Percentiles rank a stretch among this genome's conserved stretches.
phyloP scores from a whole-genome alignment of 2,113 vertebrate species.

The Leptosomus discolor region DNA sequence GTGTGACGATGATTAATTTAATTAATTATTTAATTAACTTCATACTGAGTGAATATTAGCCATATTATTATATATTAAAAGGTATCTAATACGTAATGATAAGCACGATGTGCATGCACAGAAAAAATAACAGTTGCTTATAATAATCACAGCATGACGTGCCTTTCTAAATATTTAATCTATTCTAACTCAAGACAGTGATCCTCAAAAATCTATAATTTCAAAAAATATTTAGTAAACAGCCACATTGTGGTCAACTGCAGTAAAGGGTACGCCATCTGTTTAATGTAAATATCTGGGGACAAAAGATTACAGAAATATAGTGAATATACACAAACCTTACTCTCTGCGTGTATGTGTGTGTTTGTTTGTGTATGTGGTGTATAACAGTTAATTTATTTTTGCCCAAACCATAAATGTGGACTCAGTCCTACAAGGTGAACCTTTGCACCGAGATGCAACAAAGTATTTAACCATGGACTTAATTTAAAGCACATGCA shows the following conservation, averaged over 20 bases:
- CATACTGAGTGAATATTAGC: conserved; percentile 17
- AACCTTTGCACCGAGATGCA: neutral
- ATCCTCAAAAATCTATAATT: conserved; percentile 74
- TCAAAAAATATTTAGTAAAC: conserved; percentile 75
- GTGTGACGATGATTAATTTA: conserved; percentile 11
- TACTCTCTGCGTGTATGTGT: neutral
- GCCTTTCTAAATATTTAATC: conserved; percentile 64
- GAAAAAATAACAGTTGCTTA: conserved; percentile 52
- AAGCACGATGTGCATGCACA: neutral
- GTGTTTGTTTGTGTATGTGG: neutral
- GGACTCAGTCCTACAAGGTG: neutral
- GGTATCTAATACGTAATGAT: conserved; percentile 8
- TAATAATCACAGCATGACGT: conserved; percentile 62
- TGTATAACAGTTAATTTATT: neutral
- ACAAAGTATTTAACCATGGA: neutral
- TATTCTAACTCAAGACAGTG: conserved; percentile 59
- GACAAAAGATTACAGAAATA: conserved; percentile 61
- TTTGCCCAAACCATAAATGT: neutral
- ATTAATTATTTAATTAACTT: conserved; percentile 66
- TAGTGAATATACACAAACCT: conserved; percentile 21
- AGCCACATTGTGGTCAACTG: conserved; percentile 78
- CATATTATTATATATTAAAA: conserved; percentile 9
- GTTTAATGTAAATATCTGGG: conserved; percentile 75
- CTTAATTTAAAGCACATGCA: conserved; percentile 50
- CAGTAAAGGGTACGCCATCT: conserved; percentile 79